Conservation (phyloP, 2,888 invertebrate genomes). For the Heliconius erato region DNA sequence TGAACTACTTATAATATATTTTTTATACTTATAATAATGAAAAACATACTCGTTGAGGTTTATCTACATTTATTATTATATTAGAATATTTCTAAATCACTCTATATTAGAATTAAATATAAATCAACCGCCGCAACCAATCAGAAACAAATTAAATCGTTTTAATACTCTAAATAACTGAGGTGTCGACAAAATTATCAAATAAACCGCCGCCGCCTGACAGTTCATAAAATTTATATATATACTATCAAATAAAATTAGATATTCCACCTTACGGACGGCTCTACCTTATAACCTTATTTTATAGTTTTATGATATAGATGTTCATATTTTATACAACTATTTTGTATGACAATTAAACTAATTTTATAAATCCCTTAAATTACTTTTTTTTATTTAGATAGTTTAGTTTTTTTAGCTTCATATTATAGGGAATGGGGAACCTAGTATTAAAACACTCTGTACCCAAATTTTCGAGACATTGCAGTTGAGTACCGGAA, state of each 20-base stretch:
- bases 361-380: not conserved
- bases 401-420: not conserved
- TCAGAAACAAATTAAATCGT: constrained; percentile 40
- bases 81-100: not conserved
- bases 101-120: not conserved
- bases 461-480: not conserved
- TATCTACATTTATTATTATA: not conserved
- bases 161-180: constrained; percentile 44
- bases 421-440: not conserved
- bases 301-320: constrained; percentile 28
- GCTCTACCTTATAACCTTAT: constrained; percentile 8
- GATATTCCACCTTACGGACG: constrained; percentile 19
- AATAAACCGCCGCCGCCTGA: constrained; percentile 48
- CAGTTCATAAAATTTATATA: constrained; percentile 50
- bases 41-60: too few species aligned
- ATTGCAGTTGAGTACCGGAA: not conserved
- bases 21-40: too few species aligned
- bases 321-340: constrained; percentile 22
- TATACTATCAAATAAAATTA: constrained; percentile 46
- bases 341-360: not conserved
- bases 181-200: constrained; percentile 51
- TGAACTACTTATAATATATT: too few species aligned
- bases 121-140: constrained; percentile 22
- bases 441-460: not conserved
- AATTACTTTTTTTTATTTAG: not conserved